A percentile compares a stretch with the other conserved stretches of the same genome.
Evolutionary conservation across 2,797 vertebrate species (phyloP).

Genomic region (Galago senegalensis): DNA sequence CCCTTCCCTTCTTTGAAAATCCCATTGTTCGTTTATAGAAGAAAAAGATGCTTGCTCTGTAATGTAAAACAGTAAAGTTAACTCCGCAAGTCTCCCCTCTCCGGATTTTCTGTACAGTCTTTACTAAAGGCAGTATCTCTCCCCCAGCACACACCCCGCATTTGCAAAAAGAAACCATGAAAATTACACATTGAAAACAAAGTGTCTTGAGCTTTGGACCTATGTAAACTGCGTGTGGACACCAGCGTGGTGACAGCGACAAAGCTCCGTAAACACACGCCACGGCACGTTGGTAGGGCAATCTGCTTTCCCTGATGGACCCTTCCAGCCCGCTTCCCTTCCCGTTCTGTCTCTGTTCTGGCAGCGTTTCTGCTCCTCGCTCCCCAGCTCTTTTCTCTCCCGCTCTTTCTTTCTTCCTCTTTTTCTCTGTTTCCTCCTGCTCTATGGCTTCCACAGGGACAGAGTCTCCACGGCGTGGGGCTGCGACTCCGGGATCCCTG

Average conservation of each 20-base stretch:
- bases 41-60: neutral
- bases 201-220: neutral
- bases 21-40: slow-evolving; percentile 77
- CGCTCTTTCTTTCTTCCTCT: neutral
- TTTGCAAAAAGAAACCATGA: slow-evolving; percentile 16
- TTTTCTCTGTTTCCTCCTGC: neutral
- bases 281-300: neutral
- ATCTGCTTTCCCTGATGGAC: neutral
- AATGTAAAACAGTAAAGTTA: slow-evolving; percentile 26
- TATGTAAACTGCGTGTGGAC: neutral
- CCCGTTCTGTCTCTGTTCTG: neutral
- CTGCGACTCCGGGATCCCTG: fast-evolving
- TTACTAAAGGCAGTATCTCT: neutral
- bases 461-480: fast-evolving
- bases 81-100: neutral
- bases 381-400: neutral
- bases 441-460: fast-evolving
- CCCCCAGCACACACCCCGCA: too few species aligned
- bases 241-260: neutral
- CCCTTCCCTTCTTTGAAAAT: neutral
- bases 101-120: neutral
- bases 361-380: neutral
- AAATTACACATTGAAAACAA: neutral
- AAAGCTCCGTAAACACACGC: neutral
- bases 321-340: neutral